Conservation (phyloP, 2,797 vertebrate genomes). For the Lepidocolaptes lacrymiger region DNA sequence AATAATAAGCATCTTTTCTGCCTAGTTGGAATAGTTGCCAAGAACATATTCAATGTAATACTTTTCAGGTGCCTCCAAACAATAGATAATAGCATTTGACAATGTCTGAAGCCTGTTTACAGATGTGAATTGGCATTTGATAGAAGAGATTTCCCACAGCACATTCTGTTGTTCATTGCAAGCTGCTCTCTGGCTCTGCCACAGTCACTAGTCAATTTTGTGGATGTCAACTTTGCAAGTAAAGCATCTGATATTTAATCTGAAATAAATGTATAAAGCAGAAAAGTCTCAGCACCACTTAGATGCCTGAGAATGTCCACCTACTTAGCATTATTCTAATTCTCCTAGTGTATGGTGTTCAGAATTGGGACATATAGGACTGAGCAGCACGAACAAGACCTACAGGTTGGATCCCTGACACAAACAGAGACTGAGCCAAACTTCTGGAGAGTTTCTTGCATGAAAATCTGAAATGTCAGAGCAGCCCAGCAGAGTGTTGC, state of each 20-base stretch:
- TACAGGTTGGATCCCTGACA: background rate
- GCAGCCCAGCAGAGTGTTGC: background rate
- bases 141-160: background rate
- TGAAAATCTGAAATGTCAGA: background rate
- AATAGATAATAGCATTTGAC: conserved; percentile 12
- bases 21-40: conserved; percentile 46
- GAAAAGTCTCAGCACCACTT: background rate
- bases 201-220: background rate
- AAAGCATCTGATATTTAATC: background rate
- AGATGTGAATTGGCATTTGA: conserved; percentile 1
- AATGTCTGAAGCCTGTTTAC: background rate
- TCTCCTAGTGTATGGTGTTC: background rate
- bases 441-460: background rate
- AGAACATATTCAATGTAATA: background rate
- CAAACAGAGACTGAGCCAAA: background rate
- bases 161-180: background rate
- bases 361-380: background rate
- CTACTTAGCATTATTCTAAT: background rate
- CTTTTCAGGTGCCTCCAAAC: conserved; percentile 35
- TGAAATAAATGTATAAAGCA: background rate
- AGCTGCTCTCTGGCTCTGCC: background rate
- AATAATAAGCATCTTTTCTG: conserved; percentile 23
- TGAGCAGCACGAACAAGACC: background rate
- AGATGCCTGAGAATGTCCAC: background rate
- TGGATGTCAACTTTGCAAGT: background rate